phyloP scores from a whole-genome alignment of 2,797 vertebrate genomes.

The Scarus forsteni region DNA sequence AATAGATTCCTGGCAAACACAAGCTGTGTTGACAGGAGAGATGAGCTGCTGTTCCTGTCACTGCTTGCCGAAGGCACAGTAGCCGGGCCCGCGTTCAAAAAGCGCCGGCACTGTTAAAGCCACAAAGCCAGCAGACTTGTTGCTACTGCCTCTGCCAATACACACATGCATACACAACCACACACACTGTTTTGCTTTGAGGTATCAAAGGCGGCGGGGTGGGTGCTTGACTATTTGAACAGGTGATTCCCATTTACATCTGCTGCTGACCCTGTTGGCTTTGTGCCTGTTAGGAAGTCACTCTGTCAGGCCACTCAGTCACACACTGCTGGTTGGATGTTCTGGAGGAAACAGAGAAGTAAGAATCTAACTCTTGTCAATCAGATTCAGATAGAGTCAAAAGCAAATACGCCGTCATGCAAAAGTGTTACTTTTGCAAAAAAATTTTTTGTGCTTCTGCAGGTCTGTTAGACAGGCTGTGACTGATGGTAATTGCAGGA shows the following conservation, averaged over 20 bases:
- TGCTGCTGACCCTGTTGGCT: constrained; percentile 75
- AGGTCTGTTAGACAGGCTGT: constrained; percentile 63
- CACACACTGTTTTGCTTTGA: constrained; percentile 41
- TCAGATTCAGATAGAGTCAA: neutral
- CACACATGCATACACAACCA: constrained; percentile 58
- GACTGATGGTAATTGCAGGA: constrained; percentile 46
- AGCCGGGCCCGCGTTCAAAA: constrained; percentile 70
- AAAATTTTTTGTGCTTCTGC: constrained; percentile 45
- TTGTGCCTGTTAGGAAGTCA: constrained; percentile 65
- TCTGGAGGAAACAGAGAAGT: neutral
- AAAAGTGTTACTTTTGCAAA: neutral
- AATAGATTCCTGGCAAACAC: constrained; percentile 83
- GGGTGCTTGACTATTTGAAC: constrained; percentile 84
- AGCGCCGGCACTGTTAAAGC: constrained; percentile 68
- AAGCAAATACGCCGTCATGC: neutral
- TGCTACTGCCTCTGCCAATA: constrained; percentile 80
- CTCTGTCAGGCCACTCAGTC: constrained; percentile 54
- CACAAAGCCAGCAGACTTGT: constrained; percentile 78
- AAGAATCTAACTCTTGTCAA: neutral
- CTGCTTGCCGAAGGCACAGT: constrained; percentile 78
- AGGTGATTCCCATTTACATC: constrained; percentile 86
- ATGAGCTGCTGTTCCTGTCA: constrained; percentile 82
- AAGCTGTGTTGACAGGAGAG: constrained; percentile 85
- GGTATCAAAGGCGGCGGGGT: constrained; percentile 80
- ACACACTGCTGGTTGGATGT: constrained; percentile 18